Conservation (phyloP, 1,140 invertebrate species). For the Drosophila murphyi region DNA sequence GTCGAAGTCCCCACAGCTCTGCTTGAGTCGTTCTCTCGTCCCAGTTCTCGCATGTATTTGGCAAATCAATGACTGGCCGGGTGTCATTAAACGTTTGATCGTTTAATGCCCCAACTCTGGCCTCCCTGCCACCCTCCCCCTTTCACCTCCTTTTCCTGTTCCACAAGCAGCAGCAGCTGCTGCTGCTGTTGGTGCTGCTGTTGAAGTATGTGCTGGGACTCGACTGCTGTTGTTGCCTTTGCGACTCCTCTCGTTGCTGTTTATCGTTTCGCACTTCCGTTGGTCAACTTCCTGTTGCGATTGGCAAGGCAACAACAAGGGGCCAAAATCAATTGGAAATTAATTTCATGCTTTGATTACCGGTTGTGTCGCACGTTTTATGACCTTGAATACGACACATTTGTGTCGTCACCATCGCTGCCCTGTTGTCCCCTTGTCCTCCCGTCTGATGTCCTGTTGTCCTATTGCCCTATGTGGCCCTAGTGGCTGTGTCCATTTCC, state of each 20-base stretch:
- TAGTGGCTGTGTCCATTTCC: constrained; percentile 63
- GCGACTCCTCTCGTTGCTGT: constrained; percentile 59
- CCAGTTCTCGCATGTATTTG: constrained; percentile 65
- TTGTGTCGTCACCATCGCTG: constrained; percentile 62
- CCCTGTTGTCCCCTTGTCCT: constrained; percentile 8
- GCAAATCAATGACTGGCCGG: constrained; percentile 79
- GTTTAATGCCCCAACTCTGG: constrained; percentile 65
- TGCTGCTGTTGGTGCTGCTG: constrained; percentile 21
- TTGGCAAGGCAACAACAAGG: constrained; percentile 58
- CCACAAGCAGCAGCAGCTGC: neutral
- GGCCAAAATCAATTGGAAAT: constrained; percentile 82
- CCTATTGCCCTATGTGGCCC: constrained; percentile 24
- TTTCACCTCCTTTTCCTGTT: neutral
- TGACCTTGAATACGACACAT: constrained; percentile 81
- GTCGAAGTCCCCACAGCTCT: constrained; percentile 28
- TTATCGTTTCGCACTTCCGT: constrained; percentile 82
- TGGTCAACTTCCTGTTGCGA: constrained; percentile 80
- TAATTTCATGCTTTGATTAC: constrained; percentile 83
- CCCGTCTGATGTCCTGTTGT: constrained; percentile 5
- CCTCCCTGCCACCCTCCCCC: constrained; percentile 3
- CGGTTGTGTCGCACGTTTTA: constrained; percentile 82
- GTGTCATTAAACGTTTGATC: constrained; percentile 82
- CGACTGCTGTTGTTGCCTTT: constrained; percentile 21
- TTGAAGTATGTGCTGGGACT: constrained; percentile 58
- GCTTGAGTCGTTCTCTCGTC: constrained; percentile 13